phyloP scores from a whole-genome alignment of 2,797 vertebrate genomes.

The Coendou prehensilis region DNA sequence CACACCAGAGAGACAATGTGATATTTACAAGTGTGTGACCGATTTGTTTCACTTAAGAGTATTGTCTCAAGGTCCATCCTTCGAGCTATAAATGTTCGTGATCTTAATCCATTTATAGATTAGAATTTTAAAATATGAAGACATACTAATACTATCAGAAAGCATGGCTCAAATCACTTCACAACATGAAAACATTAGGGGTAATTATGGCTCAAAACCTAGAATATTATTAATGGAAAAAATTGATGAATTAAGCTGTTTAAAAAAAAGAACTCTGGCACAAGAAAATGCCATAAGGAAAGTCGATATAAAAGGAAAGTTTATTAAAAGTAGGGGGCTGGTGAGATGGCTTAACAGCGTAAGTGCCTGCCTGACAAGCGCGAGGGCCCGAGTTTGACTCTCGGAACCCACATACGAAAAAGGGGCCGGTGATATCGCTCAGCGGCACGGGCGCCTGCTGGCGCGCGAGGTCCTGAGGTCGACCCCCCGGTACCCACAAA shows the following conservation, averaged over 20 bases:
- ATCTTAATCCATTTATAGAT: not conserved
- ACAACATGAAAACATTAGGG: not conserved
- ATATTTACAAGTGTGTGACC: not conserved
- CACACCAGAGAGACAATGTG: not conserved
- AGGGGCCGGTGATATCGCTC: no score
- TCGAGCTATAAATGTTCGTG: no score
- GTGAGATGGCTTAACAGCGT: no score
- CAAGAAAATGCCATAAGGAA: not conserved
- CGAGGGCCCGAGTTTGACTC: no score
- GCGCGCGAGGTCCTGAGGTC: no score
- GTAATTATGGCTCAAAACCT: not conserved
- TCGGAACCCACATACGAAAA: no score
- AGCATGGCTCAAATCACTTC: not conserved
- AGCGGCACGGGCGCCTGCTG: no score
- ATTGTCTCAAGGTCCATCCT: not conserved
- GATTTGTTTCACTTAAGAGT: not conserved
- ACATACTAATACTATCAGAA: not conserved
- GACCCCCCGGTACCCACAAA: no score
- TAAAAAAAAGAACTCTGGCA: not conserved
- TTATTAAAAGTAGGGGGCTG: no score
- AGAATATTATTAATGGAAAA: constrained; percentile 10
- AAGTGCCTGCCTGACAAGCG: no score
- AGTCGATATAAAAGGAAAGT: not conserved
- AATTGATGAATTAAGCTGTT: not conserved
- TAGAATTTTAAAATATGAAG: not conserved